Base-by-base conservation (phyloP, 1,140 invertebrate species). In the Ostrea edulis region DNA sequence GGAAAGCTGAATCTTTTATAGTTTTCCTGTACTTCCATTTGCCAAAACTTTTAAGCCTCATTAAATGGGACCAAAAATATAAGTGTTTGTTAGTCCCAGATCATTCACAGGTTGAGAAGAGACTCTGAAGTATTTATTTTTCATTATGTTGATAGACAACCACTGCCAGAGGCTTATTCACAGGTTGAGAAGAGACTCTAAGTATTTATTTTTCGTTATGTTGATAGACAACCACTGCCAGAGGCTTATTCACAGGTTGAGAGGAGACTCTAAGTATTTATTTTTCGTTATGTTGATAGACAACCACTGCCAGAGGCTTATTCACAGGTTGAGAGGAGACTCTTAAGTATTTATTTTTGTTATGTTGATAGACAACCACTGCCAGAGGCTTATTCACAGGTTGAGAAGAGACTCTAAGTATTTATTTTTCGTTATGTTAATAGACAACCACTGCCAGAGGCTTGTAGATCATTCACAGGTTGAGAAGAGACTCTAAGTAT, bases 121-220 rank as follows among this genome's bases (percentile, higher is more conserved):
- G 35, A 44, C 35, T 44, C 35, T 44, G 2, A n/a, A 44, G 2
- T 44, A 44, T 83, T 83, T 2, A 20, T 51, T 81, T 81, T 29
- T 29, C 4, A 20, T 81, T 77, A 5, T 82, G 52, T 88, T 94
- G 92, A 68, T 91, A 93, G 98, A 98, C 95, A 96, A 96, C 29
- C 97, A 98, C 93, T 98, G 98, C 94, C 96, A 97, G 54, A 96
- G 97, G 87, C 97, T 98, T 96, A 97, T 98, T 90, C n/a, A n/a
- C n/a, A n/a, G n/a, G 97, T 98, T 90, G 95, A 97, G 84, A 96
- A 97, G 91, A 97, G 97, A 44, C 35, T 44, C 35, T 44, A n/a
- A 44, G 2, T 44, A 44, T 83, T 83, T 2, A 20, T 51, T 81
- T 81, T 29, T 29, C 4, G 5, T 81, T 77, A 5, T 82, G 52